Percentiles rank a stretch among this genome's conserved stretches.
phyloP scores from a whole-genome alignment of 2,113 vertebrate genomes.

The Malaclemys terrapin region DNA sequence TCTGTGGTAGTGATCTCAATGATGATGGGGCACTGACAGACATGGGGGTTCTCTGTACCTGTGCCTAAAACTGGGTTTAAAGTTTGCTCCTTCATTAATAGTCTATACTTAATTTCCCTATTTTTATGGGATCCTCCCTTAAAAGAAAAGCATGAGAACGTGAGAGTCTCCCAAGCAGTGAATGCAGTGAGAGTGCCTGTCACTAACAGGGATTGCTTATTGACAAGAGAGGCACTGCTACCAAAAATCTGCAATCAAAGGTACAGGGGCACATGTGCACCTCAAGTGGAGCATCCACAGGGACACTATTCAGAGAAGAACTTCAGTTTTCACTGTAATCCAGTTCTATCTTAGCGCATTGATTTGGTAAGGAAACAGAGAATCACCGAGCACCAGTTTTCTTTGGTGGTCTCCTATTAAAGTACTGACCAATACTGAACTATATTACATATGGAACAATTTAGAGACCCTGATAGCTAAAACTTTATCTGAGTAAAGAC shows the following conservation, averaged over 20 bases:
- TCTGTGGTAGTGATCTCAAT: not conserved
- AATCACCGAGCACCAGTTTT: not conserved
- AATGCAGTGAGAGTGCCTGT: not conserved
- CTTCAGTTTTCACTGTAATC: not conserved
- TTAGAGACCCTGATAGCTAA: not conserved
- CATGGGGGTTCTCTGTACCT: not conserved
- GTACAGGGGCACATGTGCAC: not conserved
- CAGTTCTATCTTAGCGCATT: not conserved
- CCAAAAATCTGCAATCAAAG: not conserved
- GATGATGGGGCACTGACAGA: not conserved
- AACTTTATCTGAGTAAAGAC: not conserved
- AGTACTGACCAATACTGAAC: not conserved
- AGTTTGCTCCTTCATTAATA: not conserved
- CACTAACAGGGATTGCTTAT: not conserved
- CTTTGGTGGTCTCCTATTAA: not conserved
- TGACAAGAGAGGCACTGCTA: not conserved
- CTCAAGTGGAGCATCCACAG: not conserved
- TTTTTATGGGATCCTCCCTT: not conserved
- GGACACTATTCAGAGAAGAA: not conserved
- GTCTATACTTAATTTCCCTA: not conserved
- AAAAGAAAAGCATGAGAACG: not conserved
- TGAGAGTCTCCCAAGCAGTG: not conserved
- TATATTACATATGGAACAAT: fast-evolving
- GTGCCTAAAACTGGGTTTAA: not conserved
- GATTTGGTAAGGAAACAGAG: not conserved